Percentiles rank a stretch among this genome's conserved stretches.
These are phyloP conservation scores for Numenius arquata DNA, from an alignment of 2,113 vertebrate species.

Conservation along the genomic window DNA sequence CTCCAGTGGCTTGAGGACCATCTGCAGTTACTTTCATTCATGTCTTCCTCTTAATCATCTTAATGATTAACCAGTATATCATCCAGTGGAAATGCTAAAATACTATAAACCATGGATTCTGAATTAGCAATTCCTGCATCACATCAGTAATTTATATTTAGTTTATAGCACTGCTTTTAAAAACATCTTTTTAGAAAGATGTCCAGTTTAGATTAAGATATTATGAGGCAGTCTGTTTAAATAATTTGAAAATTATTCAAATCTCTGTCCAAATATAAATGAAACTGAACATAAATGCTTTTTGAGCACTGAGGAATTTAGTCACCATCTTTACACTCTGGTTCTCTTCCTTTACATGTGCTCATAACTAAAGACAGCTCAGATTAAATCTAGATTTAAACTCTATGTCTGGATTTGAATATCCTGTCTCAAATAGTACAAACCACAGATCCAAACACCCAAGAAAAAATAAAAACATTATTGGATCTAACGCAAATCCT, in stretches of 20 bases:
- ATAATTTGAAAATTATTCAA: not conserved
- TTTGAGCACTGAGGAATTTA: not conserved
- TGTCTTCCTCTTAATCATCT: slow-evolving; percentile 12
- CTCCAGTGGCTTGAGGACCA: slow-evolving; percentile 4
- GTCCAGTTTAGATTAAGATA: not conserved
- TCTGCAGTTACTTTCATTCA: slow-evolving; percentile 39
- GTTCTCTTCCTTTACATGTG: not conserved
- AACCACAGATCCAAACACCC: not conserved
- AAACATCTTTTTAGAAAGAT: not conserved
- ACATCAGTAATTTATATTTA: not conserved
- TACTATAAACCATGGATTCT: not conserved
- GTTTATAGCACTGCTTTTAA: not conserved
- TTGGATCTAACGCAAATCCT: not conserved
- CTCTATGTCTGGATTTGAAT: not conserved
- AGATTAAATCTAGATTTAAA: not conserved
- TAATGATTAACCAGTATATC: slow-evolving; percentile 2
- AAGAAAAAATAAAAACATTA: not conserved
- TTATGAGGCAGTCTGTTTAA: not conserved
- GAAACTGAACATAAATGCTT: not conserved
- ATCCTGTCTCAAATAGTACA: not conserved
- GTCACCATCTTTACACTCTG: not conserved
- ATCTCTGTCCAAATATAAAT: not conserved
- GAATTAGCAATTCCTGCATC: not conserved
- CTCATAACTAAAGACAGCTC: not conserved
- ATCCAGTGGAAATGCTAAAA: not conserved